Percentiles rank a stretch among this genome's conserved stretches.
phyloP scores from a whole-genome alignment of 2,797 vertebrate genomes.

The Alca torda region DNA sequence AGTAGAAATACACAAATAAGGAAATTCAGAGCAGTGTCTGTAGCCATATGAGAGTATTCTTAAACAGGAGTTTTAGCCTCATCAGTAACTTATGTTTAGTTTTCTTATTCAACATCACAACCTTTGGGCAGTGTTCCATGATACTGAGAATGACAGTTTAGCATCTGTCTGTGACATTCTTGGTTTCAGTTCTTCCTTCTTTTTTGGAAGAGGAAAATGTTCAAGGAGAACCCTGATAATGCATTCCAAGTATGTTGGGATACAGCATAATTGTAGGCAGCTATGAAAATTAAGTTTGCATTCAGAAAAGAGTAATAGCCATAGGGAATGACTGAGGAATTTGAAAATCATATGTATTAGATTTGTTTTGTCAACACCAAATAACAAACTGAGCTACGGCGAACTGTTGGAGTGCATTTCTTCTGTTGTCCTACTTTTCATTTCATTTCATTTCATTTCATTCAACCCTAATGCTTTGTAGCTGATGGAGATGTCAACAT shows the following conservation, averaged over 20 bases:
- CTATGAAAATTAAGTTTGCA: background rate
- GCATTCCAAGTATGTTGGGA: background rate
- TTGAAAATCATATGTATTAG: background rate
- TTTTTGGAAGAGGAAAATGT: background rate
- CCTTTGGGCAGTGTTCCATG: background rate
- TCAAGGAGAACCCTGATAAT: background rate
- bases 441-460: background rate
- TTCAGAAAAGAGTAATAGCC: background rate
- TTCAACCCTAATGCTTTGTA: background rate
- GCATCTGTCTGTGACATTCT: background rate
- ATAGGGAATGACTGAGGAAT: background rate
- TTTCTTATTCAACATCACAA: background rate
- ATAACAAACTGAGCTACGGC: background rate
- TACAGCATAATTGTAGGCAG: background rate
- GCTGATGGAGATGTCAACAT: background rate
- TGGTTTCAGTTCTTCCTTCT: background rate
- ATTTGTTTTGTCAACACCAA: background rate
- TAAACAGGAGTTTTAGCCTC: background rate
- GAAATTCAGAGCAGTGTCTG: background rate
- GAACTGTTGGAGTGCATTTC: background rate
- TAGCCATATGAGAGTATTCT: background rate
- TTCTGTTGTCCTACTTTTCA: background rate
- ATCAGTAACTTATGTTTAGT: background rate
- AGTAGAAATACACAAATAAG: background rate
- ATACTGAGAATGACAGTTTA: background rate